A percentile compares a stretch with the other conserved stretches of the same genome.
Conservation (phyloP, 2,888 invertebrate genomes). For the Ochropacha duplaris region DNA sequence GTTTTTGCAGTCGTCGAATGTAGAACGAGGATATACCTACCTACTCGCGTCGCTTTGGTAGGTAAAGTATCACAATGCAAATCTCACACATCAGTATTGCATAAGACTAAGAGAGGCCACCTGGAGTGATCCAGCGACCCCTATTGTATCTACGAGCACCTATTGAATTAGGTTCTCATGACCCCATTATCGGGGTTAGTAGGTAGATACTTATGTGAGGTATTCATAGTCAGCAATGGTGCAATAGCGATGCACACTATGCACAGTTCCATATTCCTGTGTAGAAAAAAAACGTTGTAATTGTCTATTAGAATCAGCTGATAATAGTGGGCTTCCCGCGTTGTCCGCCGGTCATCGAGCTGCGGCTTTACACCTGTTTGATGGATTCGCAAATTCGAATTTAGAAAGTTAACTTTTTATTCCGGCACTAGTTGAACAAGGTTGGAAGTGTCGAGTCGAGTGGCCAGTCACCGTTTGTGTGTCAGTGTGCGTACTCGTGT, state of each 20-base stretch:
- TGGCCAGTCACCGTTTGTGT: constrained; percentile 65
- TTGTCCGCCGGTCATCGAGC: constrained; percentile 6
- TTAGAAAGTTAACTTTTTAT: constrained; percentile 79
- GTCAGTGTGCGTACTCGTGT: constrained; percentile 58
- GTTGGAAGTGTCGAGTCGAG: constrained; percentile 42
- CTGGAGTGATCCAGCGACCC: background rate
- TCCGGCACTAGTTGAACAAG: constrained; percentile 63
- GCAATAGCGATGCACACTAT: background rate
- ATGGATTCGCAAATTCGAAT: constrained; percentile 65
- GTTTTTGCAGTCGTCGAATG: no score
- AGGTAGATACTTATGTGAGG: background rate
- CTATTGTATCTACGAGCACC: background rate
- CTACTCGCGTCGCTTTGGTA: background rate
- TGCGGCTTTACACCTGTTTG: constrained; percentile 36
- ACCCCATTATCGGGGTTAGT: background rate
- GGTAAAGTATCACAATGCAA: background rate
- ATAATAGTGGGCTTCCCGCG: background rate
- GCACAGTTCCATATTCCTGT: background rate
- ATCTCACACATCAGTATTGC: background rate
- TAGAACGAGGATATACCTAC: no score
- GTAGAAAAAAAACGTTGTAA: background rate
- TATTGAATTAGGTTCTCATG: background rate
- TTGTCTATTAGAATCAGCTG: background rate
- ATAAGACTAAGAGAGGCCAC: background rate
- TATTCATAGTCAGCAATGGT: background rate